Evolutionary conservation across 64 coral and sea anemone genomes (phyloP).

Genomic region (Stichodactyla helianthus): DNA sequence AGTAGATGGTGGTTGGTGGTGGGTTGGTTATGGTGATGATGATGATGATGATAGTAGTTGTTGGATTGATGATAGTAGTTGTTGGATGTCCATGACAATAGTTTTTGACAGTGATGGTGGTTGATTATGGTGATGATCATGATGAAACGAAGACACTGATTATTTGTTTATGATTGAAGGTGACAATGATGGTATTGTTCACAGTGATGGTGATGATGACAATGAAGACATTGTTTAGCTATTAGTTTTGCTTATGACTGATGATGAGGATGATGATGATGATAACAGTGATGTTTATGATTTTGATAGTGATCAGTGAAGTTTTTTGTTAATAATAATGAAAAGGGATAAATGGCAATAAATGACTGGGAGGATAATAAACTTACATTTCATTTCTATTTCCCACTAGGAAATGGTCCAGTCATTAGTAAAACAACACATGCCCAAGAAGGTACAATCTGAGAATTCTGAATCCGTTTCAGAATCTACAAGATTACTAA

Average conservation of each 20-base stretch:
- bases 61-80: too few species aligned
- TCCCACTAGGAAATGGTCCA: slow-evolving; percentile 56
- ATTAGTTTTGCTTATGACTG: too few species aligned
- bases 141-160: too few species aligned
- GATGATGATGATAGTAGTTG: too few species aligned
- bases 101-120: too few species aligned
- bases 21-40: too few species aligned
- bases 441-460: slow-evolving; percentile 82
- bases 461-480: not conserved
- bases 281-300: not conserved
- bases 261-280: not conserved
- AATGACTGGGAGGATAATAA: too few species aligned
- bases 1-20: too few species aligned
- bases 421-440: slow-evolving; percentile 83
- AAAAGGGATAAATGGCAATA: not conserved
- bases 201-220: not conserved
- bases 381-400: not conserved
- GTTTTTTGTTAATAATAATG: not conserved
- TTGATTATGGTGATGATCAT: too few species aligned
- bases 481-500: not conserved
- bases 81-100: too few species aligned
- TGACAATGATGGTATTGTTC: not conserved
- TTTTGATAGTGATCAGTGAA: not conserved
- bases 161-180: too few species aligned
- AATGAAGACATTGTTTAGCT: not conserved